Base-by-base conservation (phyloP, 1,140 invertebrate genomes). In the Drosophila subobscura region DNA sequence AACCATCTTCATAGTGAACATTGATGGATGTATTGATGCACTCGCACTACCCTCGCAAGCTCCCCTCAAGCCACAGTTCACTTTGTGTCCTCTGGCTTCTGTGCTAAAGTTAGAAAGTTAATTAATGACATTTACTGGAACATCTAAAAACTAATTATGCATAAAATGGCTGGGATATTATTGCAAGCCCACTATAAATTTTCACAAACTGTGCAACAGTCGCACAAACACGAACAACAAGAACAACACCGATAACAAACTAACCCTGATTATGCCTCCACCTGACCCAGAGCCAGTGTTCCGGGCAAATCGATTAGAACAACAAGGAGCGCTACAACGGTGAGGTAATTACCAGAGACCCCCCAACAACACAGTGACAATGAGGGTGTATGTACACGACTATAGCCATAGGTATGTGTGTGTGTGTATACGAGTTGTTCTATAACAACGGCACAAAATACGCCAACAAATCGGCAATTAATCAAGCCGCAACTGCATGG, bases 81-180 rank as follows among this genome's bases (percentile, higher is more conserved):
- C 33, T 10, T 37, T 4, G 10, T 10, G 33, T 12, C 33, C 33
- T 37, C 33, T 10, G 33, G 33, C 33, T 2, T 37, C 10, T 37
- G 33, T 42, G 37, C 20, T 4, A 22, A 47, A 65, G 70, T 65
- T 65, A 8, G 52, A 88, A 79, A 83, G 75, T 77, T 76, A 88
- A 88, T 88, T 88, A 88, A 88, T 88, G 79, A 60, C 78, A 73
- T 79, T 88, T 81, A 73, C 81, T 72, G 71, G 68, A 71, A 88
- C 64, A 74, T 86, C 79, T 88, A 86, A 89, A 88, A 88, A 88
- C 83, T 88, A 88, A 88, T 88, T 88, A 88, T 89, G 84, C 83
- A 88, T 88, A 88, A 88, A 88, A 88, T 83, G 73, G 79, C 75
- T 58, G 63, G 57, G 60, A 79, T 84, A 88, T 88, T 88, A 89